These are phyloP conservation scores for Gallinago stenura DNA, from an alignment of 2,797 vertebrate genomes.

Conservation along the genomic window DNA sequence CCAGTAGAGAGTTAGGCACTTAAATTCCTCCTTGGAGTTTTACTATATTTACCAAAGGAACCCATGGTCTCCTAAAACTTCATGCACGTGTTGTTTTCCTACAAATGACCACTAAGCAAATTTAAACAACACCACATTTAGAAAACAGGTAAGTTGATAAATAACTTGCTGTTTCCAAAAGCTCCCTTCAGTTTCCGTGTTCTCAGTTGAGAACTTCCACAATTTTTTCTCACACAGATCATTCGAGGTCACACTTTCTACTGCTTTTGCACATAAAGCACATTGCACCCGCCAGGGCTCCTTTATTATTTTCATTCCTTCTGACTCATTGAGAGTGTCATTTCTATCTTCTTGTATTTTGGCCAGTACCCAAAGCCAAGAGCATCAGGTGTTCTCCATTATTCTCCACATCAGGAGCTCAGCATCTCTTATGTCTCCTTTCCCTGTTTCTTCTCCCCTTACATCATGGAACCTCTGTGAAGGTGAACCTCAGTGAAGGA, in stretches of 20 bases:
- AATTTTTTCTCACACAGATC: neutral
- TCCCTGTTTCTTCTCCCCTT: neutral
- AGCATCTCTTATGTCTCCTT: neutral
- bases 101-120: neutral
- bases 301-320: constrained; percentile 9
- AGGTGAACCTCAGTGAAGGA: neutral
- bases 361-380: neutral
- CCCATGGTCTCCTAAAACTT: neutral
- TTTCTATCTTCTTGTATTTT: neutral
- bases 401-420: neutral
- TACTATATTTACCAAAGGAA: neutral
- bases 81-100: neutral
- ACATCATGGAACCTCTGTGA: neutral
- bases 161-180: neutral
- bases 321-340: neutral
- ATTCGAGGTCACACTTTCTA: neutral
- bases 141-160: neutral
- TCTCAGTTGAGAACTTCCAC: neutral
- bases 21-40: neutral
- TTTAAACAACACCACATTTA: neutral
- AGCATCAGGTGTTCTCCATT: neutral
- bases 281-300: neutral
- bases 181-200: neutral
- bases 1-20: neutral
- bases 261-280: neutral